Evolutionary conservation across 2,888 invertebrate genomes (phyloP).

Genomic region (Tenodera sinensis): DNA sequence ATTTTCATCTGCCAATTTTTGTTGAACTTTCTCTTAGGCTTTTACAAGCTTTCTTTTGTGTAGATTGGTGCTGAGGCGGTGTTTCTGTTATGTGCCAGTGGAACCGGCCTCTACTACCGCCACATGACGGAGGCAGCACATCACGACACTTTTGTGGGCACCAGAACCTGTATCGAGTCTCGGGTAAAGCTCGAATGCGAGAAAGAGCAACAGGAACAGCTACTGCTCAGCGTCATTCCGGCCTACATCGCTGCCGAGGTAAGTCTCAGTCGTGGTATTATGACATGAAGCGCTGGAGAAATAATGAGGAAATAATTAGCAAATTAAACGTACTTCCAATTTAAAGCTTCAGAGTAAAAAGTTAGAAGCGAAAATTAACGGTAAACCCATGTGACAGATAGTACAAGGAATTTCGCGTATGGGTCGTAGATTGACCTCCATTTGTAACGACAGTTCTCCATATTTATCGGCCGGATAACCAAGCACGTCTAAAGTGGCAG

Average conservation of each 20-base stretch:
- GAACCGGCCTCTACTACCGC: slow-evolving; percentile 84
- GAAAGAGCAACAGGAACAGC: slow-evolving; percentile 88
- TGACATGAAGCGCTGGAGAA: not conserved
- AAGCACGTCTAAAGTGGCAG: not conserved
- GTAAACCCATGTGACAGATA: too few relatives aligned
- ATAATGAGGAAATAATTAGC: not conserved
- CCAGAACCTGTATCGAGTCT: slow-evolving; percentile 85
- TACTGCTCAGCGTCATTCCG: slow-evolving; percentile 88
- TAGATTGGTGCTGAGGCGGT: slow-evolving; percentile 76
- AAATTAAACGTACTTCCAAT: not conserved
- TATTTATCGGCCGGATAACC: too few relatives aligned
- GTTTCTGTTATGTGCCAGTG: slow-evolving; percentile 71
- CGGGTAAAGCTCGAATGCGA: slow-evolving; percentile 89
- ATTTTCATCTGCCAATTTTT: too few relatives aligned
- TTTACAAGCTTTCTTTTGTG: not conserved
- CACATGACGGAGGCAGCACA: slow-evolving; percentile 85
- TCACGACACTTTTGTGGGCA: slow-evolving; percentile 83
- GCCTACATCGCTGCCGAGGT: slow-evolving; percentile 94
- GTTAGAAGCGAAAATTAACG: too few relatives aligned
- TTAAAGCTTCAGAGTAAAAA: too few relatives aligned
- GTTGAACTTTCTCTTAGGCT: too few relatives aligned
- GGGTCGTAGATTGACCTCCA: too few relatives aligned
- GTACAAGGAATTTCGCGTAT: too few relatives aligned
- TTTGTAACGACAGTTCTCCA: too few relatives aligned
- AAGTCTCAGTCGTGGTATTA: slow-evolving; percentile 39